These are phyloP conservation scores for Frankliniella fusca DNA, from an alignment of 2,888 invertebrate species.

Conservation along the genomic window DNA sequence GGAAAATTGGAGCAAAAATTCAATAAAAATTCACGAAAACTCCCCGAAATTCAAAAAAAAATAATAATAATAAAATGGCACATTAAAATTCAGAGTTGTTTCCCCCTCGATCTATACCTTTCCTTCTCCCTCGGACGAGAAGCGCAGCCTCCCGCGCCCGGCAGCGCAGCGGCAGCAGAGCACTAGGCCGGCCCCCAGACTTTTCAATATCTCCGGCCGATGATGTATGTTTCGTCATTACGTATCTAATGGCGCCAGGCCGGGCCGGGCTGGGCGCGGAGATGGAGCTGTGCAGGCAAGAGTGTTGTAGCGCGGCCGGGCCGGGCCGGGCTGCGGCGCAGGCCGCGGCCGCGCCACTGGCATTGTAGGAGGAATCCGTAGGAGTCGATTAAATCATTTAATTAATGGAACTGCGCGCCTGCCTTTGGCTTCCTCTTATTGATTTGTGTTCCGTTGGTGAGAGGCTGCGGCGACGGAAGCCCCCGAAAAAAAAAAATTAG, in stretches of 20 bases:
- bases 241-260: not conserved
- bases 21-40: no score
- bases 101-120: no score
- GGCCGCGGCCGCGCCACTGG: not conserved
- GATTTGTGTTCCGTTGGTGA: not conserved
- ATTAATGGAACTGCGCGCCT: constrained; percentile 7
- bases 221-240: constrained; percentile 18
- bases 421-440: not conserved
- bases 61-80: no score
- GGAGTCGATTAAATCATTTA: constrained; percentile 21
- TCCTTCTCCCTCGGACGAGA: not conserved
- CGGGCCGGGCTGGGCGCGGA: not conserved
- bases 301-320: not conserved
- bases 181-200: not conserved
- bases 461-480: not conserved
- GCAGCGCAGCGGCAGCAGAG: not conserved
- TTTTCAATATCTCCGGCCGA: not conserved
- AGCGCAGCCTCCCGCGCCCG: not conserved
- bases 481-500: not conserved
- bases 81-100: no score
- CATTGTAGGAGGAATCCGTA: not conserved
- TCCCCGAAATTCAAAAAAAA: no score
- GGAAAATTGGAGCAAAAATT: no score
- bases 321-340: no score
- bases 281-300: not conserved